phyloP scores from a whole-genome alignment of 2,888 invertebrate species.

The Nomada goodeniana region DNA sequence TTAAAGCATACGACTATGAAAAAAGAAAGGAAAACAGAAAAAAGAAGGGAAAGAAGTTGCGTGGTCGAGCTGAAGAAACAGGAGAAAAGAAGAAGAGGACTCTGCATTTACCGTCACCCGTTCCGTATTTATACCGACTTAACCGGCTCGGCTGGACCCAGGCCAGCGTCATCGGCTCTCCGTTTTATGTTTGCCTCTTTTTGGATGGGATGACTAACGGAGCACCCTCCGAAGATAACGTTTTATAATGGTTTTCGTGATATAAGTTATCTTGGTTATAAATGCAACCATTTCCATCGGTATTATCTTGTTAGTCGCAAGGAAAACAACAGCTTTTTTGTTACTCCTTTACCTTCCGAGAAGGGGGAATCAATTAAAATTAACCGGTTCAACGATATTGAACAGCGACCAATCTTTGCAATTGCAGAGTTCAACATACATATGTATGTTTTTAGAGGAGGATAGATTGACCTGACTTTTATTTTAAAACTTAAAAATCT shows the following conservation, averaged over 20 bases:
- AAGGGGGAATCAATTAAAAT: too few species aligned
- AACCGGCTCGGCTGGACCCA: conserved; percentile 70
- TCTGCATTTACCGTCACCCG: conserved; percentile 68
- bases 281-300: not conserved
- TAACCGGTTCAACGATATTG: not conserved
- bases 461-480: too few species aligned
- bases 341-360: too few species aligned
- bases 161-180: conserved; percentile 66
- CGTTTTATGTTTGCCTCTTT: conserved; percentile 30
- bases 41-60: not conserved
- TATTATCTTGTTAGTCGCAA: too few species aligned
- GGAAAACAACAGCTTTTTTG: too few species aligned
- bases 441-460: too few species aligned
- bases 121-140: conserved; percentile 75
- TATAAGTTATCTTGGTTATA: not conserved
- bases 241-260: not conserved
- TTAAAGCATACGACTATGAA: not conserved
- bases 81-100: conserved; percentile 31
- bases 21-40: conserved; percentile 3
- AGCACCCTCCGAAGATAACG: conserved; percentile 13
- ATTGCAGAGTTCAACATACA: not conserved
- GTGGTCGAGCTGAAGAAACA: not conserved
- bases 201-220: not conserved
- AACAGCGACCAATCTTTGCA: not conserved
- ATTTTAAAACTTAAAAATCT: too few species aligned